A percentile compares a stretch with the other conserved stretches of the same genome.
phyloP scores from a whole-genome alignment of 2,797 vertebrate species.

The Pseudochaenichthys georgianus region DNA sequence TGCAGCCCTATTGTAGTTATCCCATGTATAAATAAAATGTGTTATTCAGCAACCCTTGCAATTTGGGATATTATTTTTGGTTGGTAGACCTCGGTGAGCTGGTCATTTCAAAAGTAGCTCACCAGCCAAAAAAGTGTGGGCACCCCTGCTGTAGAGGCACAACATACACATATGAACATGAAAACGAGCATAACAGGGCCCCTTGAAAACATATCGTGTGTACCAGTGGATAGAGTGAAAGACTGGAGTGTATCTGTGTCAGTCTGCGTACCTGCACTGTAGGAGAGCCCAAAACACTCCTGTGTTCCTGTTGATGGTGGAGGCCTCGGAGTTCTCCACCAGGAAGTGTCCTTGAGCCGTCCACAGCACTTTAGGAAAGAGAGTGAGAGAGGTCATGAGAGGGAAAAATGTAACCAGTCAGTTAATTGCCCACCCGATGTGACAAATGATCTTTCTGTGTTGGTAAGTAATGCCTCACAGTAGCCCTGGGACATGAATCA shows the following conservation, averaged over 20 bases:
- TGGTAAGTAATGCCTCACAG: slow-evolving; percentile 53
- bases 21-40: too few relatives aligned
- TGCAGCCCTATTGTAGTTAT: too few relatives aligned
- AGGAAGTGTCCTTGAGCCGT: slow-evolving; percentile 88
- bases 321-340: slow-evolving; percentile 86
- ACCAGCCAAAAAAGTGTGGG: too few relatives aligned
- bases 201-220: not conserved
- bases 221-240: not conserved
- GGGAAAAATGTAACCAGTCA: slow-evolving; percentile 24
- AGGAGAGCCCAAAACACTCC: slow-evolving; percentile 88
- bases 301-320: slow-evolving; percentile 88
- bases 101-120: too few relatives aligned
- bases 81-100: too few relatives aligned
- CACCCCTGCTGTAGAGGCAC: too few relatives aligned
- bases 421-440: slow-evolving; percentile 42
- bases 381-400: slow-evolving; percentile 18
- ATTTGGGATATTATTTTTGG: too few relatives aligned
- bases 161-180: too few relatives aligned
- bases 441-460: slow-evolving; percentile 41
- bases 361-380: slow-evolving; percentile 82
- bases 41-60: too few relatives aligned
- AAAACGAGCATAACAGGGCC: too few relatives aligned
- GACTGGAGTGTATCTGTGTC: not conserved
- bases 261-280: slow-evolving; percentile 85
- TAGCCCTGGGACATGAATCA: slow-evolving; percentile 24